Evolutionary conservation across 2,888 invertebrate species (phyloP).

Genomic region (Synergus umbraculus): DNA sequence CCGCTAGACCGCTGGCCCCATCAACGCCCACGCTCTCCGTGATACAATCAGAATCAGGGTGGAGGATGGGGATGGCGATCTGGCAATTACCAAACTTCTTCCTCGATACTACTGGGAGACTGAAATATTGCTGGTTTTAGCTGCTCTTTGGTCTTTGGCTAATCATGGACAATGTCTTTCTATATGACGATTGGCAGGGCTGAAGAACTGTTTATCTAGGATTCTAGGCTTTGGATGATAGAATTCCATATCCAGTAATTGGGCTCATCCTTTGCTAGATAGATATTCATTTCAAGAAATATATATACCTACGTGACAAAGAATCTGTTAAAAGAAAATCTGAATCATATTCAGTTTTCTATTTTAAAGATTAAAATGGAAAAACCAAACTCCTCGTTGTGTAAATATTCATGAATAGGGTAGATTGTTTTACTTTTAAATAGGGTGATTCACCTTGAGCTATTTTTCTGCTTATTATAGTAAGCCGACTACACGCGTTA

Average conservation of each 20-base stretch:
- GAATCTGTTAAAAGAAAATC: too few relatives aligned
- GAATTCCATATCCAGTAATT: too few relatives aligned
- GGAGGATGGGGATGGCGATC: background rate
- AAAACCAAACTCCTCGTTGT: too few relatives aligned
- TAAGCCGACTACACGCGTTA: background rate
- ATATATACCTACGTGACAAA: too few relatives aligned
- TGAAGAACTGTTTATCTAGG: too few relatives aligned
- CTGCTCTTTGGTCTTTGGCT: background rate
- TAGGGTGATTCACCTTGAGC: background rate
- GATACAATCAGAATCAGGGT: conserved; percentile 2
- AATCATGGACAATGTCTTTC: background rate
- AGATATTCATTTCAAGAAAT: too few relatives aligned
- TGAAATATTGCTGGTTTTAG: background rate
- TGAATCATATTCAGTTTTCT: too few relatives aligned
- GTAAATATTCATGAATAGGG: too few relatives aligned
- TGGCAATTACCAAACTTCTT: conserved; percentile 15
- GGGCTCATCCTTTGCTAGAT: too few relatives aligned
- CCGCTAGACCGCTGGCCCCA: conserved; percentile 2
- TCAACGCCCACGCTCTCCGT: conserved; percentile 10
- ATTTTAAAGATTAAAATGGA: too few relatives aligned
- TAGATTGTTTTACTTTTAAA: background rate
- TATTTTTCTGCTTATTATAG: conserved; percentile 2
- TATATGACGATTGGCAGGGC: background rate
- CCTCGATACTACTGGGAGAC: background rate
- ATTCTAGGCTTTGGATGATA: too few relatives aligned